These are phyloP conservation scores for Caiman crocodilus DNA, from an alignment of 2,797 vertebrate species.

Conservation along the genomic window DNA sequence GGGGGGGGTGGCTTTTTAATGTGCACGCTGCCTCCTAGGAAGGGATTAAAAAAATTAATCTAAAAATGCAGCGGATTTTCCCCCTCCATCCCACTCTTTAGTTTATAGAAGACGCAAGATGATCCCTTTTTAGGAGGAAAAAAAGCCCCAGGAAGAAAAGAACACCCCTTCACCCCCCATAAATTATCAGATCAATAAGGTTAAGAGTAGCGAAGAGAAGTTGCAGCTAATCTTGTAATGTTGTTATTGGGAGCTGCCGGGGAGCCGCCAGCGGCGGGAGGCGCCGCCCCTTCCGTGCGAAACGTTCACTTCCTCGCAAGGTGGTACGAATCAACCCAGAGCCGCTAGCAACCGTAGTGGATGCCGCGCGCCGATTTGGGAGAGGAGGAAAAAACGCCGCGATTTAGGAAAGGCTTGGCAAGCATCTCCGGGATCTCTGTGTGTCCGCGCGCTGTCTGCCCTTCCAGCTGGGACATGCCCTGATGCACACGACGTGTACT, in stretches of 20 bases:
- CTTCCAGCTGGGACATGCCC: background rate
- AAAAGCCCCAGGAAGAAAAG: background rate
- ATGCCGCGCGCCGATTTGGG: background rate
- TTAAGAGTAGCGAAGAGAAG: constrained; percentile 32
- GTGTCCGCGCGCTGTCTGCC: background rate
- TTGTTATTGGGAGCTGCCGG: constrained; percentile 64
- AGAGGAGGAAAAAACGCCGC: background rate
- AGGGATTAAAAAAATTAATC: constrained; percentile 12
- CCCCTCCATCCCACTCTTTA: constrained; percentile 13
- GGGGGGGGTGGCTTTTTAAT: constrained; percentile 62
- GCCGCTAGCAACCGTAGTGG: constrained; percentile 79
- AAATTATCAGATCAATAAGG: constrained; percentile 3
- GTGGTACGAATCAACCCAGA: constrained; percentile 96
- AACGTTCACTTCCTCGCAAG: constrained; percentile 94
- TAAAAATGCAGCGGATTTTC: constrained; percentile 51
- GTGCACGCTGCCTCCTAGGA: constrained; percentile 62
- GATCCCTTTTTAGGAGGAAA: background rate
- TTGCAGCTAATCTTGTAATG: constrained; percentile 53
- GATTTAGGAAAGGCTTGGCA: background rate
- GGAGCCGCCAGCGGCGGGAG: constrained; percentile 72
- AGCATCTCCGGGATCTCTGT: background rate
- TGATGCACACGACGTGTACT: background rate
- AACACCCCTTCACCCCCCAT: background rate
- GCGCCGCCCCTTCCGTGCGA: constrained; percentile 96
- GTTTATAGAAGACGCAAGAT: constrained; percentile 40